Conservation (phyloP, 1,140 invertebrate genomes). For the Lerema accius region DNA sequence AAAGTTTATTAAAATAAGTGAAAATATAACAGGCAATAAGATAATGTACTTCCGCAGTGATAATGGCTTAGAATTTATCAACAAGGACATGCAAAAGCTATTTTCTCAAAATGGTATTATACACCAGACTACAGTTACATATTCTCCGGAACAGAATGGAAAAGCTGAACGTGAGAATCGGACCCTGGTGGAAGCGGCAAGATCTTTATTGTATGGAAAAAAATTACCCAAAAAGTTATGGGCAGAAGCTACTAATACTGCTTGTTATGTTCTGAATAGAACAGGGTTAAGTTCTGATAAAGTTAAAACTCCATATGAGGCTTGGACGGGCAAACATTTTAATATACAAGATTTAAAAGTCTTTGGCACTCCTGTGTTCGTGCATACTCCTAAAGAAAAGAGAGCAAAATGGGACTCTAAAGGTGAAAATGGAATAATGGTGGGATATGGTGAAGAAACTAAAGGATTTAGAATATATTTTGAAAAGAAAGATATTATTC, state of each 20-base stretch:
- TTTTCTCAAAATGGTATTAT: slow-evolving; percentile 14
- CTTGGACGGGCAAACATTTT: neutral
- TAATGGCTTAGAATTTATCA: neutral
- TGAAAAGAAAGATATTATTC: no score
- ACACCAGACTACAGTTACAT: slow-evolving; percentile 21
- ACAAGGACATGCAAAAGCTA: neutral
- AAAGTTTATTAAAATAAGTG: neutral
- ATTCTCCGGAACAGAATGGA: slow-evolving; percentile 21
- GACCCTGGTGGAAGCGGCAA: neutral
- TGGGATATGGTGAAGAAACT: neutral
- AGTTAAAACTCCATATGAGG: neutral
- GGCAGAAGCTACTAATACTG: neutral
- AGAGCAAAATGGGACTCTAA: neutral
- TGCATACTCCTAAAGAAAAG: neutral
- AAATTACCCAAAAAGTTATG: neutral
- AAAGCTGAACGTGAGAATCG: slow-evolving; percentile 17
- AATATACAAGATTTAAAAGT: neutral
- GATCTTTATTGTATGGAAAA: neutral
- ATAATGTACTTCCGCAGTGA: neutral
- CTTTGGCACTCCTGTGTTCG: neutral
- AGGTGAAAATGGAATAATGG: neutral
- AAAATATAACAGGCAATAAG: neutral
- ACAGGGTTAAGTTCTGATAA: neutral
- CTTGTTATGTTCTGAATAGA: slow-evolving; percentile 8
- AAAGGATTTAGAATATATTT: no score